Percentiles rank a stretch among this genome's conserved stretches.
Conservation (phyloP, 2,888 invertebrate genomes). For the Argyra leucocephala region DNA sequence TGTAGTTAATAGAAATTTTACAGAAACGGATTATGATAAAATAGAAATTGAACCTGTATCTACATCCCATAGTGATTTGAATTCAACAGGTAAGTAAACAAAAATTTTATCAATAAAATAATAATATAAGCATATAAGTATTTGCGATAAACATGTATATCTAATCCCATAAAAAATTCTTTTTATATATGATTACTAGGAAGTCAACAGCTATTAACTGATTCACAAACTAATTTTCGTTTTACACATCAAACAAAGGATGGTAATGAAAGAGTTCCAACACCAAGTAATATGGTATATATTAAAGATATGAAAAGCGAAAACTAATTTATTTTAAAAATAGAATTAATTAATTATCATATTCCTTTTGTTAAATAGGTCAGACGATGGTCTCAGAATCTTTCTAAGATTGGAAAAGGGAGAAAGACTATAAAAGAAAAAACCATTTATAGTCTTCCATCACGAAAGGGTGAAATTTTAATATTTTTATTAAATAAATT, state of each 20-base stretch:
- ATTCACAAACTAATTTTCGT: constrained; percentile 25
- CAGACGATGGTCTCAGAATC: constrained; percentile 30
- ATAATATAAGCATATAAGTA: too few species aligned
- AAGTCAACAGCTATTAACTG: constrained; percentile 27
- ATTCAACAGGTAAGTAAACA: constrained; percentile 23
- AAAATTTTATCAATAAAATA: background rate
- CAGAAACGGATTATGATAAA: constrained; percentile 24
- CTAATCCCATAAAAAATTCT: background rate
- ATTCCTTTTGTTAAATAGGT: constrained; percentile 21
- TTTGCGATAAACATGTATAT: background rate
- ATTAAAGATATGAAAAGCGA: background rate
- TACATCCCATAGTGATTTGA: constrained; percentile 27
- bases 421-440: constrained; percentile 24
- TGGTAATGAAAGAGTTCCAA: constrained; percentile 21
- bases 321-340: background rate
- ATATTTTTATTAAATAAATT: background rate
- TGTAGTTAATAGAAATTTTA: background rate
- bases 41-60: constrained; percentile 27
- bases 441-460: constrained; percentile 27
- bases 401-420: constrained; percentile 27
- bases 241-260: constrained; percentile 14
- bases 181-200: background rate
- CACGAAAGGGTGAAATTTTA: constrained; percentile 22
- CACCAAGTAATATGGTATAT: constrained; percentile 28
- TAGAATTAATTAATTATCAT: background rate